A percentile compares a stretch with the other conserved stretches of the same genome.
These are phyloP conservation scores for Saccostrea cuccullata DNA, from an alignment of 1,140 invertebrate species.

Conservation along the genomic window DNA sequence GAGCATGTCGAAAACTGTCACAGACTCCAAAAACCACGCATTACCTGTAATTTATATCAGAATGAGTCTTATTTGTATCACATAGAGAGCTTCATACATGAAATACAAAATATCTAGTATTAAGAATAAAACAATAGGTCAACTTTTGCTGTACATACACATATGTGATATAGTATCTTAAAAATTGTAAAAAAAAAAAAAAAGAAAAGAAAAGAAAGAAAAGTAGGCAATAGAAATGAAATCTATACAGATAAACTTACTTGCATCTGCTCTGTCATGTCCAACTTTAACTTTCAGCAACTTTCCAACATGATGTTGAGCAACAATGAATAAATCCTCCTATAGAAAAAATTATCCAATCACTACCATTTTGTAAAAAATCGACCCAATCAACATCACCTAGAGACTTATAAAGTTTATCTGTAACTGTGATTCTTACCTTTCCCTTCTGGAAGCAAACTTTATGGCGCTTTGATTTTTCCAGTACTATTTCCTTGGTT, in stretches of 20 bases:
- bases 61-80: too few relatives aligned
- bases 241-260: constrained; percentile 62
- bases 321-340: constrained; percentile 73
- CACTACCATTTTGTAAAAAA: neutral
- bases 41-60: constrained; percentile 58
- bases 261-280: constrained; percentile 73
- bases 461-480: constrained; percentile 73
- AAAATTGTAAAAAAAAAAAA: too few relatives aligned
- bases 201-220: too few relatives aligned
- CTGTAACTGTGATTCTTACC: constrained; percentile 54
- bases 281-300: constrained; percentile 75
- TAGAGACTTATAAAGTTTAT: too few relatives aligned
- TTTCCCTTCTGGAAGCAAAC: constrained; percentile 76
- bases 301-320: constrained; percentile 71
- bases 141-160: neutral
- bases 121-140: neutral
- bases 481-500: constrained; percentile 68
- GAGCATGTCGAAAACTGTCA: constrained; percentile 73
- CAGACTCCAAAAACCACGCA: constrained; percentile 75
- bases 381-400: too few relatives aligned
- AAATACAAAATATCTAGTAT: neutral
- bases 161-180: neutral
- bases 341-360: constrained; percentile 48
- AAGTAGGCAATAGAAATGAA: too few relatives aligned
- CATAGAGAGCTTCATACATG: neutral